Percentiles rank a stretch among this genome's conserved stretches.
Evolutionary conservation across 2,113 vertebrate genomes (phyloP).

Genomic region (Cranoglanis bouderius): DNA sequence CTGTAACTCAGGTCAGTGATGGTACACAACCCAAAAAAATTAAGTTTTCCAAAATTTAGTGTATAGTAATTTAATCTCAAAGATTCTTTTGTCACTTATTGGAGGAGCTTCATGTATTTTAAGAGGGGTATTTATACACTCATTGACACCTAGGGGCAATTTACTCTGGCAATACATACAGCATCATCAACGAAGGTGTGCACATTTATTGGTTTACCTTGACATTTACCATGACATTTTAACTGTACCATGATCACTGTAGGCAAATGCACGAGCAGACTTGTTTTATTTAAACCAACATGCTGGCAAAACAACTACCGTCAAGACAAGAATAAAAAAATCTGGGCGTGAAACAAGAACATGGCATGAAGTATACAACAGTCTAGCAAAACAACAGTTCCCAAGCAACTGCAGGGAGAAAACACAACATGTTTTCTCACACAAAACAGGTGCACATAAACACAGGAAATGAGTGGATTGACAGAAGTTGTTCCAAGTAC

Average conservation of each 20-base stretch:
- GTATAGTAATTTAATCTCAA: neutral
- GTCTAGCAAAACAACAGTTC: neutral
- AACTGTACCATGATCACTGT: neutral
- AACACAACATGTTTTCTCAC: neutral
- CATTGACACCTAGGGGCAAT: neutral
- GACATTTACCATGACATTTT: neutral
- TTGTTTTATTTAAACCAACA: neutral
- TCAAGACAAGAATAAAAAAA: no score
- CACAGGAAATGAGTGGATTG: neutral
- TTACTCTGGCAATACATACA: neutral
- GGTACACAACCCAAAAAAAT: neutral
- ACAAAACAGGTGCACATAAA: neutral
- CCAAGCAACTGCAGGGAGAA: neutral
- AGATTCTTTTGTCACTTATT: neutral
- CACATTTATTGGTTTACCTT: neutral
- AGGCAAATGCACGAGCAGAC: neutral
- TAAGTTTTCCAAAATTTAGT: neutral
- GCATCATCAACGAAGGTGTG: neutral
- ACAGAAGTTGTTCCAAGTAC: no score
- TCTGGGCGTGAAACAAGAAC: neutral
- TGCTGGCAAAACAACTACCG: no score
- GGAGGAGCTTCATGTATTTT: neutral
- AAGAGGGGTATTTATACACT: neutral
- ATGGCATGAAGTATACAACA: neutral
- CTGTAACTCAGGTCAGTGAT: slow-evolving; percentile 75